Percentiles rank a stretch among this genome's conserved stretches.
Evolutionary conservation across 2,113 vertebrate species (phyloP).

Genomic region (Cynopterus brachyotis): DNA sequence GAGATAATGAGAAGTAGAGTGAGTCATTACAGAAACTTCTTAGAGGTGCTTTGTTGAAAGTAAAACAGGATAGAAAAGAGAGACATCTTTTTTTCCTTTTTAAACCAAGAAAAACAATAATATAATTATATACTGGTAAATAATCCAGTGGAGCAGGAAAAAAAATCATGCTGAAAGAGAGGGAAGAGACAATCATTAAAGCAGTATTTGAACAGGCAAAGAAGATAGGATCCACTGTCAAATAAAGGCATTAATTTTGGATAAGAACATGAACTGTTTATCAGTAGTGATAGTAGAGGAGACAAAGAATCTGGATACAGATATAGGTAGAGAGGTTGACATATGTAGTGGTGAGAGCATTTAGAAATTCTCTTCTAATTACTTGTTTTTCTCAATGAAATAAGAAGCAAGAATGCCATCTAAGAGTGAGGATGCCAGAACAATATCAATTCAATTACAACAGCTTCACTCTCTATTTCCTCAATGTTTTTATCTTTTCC

Average conservation of each 20-base stretch:
- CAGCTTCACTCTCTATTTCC: neutral
- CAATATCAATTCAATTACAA: neutral
- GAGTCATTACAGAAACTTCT: neutral
- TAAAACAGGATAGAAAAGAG: neutral
- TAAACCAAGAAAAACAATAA: neutral
- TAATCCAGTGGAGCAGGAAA: neutral
- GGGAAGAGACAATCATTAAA: neutral
- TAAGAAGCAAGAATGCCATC: neutral
- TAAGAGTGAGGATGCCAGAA: neutral
- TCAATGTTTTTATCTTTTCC: neutral
- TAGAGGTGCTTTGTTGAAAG: neutral
- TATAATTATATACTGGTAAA: neutral
- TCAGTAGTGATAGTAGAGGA: neutral
- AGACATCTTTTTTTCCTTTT: neutral
- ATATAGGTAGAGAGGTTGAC: neutral
- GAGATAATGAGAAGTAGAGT: neutral
- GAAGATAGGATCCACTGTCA: neutral
- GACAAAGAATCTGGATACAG: neutral
- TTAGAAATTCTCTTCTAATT: neutral
- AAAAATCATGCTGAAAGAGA: neutral
- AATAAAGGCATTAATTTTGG: neutral
- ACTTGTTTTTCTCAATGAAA: conserved; percentile 7
- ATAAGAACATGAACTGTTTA: neutral
- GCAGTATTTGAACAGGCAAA: neutral
- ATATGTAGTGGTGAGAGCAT: neutral